These are phyloP conservation scores for Scomber japonicus DNA, from an alignment of 2,113 vertebrate genomes.

Conservation along the genomic window DNA sequence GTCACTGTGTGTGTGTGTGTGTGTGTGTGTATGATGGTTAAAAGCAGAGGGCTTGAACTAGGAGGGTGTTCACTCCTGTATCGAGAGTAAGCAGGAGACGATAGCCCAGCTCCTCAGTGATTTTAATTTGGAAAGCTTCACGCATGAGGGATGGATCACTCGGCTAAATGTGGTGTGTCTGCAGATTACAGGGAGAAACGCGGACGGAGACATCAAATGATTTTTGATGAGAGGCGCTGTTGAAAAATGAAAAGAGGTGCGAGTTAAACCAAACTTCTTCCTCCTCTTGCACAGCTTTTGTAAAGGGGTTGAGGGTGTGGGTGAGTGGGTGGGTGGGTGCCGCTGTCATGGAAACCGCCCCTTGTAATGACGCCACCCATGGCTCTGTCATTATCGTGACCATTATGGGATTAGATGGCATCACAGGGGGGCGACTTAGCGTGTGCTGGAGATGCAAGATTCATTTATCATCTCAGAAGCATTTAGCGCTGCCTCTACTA, in stretches of 20 bases:
- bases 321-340: constrained; percentile 14
- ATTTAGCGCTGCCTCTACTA: constrained; percentile 26
- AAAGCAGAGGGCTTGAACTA: constrained; percentile 8
- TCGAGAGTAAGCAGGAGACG: constrained; percentile 5
- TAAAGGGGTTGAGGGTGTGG: neutral
- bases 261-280: constrained; percentile 25
- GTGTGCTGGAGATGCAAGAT: constrained; percentile 43
- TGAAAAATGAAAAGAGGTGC: constrained; percentile 22
- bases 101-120: neutral
- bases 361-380: constrained; percentile 69
- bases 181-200: constrained; percentile 45
- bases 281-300: constrained; percentile 6
- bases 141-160: constrained; percentile 30
- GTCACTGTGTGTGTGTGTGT: neutral
- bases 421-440: constrained; percentile 47
- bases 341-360: constrained; percentile 69
- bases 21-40: neutral
- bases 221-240: constrained; percentile 23
- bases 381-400: constrained; percentile 64
- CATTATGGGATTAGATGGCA: constrained; percentile 72
- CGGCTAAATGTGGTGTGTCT: constrained; percentile 42
- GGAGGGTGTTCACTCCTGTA: neutral
- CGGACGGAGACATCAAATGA: constrained; percentile 30
- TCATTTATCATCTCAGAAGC: constrained; percentile 62
- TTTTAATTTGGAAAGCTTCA: constrained; percentile 57